Evolutionary conservation across 1,140 invertebrate genomes (phyloP).

Genomic region (Brachionus manjavacas): DNA sequence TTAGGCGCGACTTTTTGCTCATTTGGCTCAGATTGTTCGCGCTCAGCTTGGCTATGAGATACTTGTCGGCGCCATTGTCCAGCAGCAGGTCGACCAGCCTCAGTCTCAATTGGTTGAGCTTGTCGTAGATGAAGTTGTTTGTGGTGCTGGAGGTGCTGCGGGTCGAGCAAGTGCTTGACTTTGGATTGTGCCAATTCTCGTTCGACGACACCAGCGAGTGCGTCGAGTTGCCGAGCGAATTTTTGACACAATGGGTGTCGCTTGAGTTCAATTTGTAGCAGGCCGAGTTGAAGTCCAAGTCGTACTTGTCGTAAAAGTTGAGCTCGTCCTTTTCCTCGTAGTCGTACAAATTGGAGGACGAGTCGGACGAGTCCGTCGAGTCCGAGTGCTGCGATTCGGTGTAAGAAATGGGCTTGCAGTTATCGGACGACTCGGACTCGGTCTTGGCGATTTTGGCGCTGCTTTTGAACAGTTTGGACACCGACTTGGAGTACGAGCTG

Average conservation of each 20-base stretch:
- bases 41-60: not conserved
- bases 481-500: not conserved
- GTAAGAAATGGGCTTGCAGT: not conserved
- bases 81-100: not conserved
- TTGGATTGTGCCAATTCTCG: not conserved
- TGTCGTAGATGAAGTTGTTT: not conserved
- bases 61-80: not conserved
- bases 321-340: slow-evolving; percentile 14
- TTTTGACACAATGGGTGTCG: too few relatives aligned
- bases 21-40: not conserved
- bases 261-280: not conserved
- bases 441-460: not conserved
- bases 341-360: slow-evolving; percentile 35
- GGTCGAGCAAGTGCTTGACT: not conserved
- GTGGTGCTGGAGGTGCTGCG: not conserved
- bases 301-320: slow-evolving; percentile 32
- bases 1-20: not conserved
- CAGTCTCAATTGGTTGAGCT: not conserved
- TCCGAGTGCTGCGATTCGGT: too few relatives aligned
- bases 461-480: not conserved
- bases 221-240: not conserved
- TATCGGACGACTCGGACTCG: not conserved
- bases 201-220: not conserved
- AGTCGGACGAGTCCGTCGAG: not conserved
- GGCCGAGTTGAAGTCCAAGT: slow-evolving; percentile 1